Evolutionary conservation across 2,113 vertebrate species (phyloP), one percentile per base, ranked within the genome.

Genomic region (Oreocharis arfaki): DNA sequence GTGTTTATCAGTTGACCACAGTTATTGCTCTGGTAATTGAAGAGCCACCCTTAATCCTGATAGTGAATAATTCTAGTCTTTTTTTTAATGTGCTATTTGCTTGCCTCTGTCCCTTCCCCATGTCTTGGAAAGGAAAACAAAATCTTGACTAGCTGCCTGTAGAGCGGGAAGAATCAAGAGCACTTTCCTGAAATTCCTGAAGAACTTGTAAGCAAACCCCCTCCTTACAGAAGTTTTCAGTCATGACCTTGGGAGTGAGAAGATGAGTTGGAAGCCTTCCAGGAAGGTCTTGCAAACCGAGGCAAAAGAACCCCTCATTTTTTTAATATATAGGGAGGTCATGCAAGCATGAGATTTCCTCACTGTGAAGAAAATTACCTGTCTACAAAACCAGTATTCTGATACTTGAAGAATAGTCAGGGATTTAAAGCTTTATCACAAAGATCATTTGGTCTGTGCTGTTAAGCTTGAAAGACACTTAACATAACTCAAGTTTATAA

Each of bases 301-400:
- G 4, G 14, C 9, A 49, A 67, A 77, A 73, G 10, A 6, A 7
- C 6, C 3, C 3, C 4, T 53, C 0, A 0, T 57, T 56, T 94
- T 64, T 87, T 26, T 89, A 75, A 67, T 84, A 37, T 26, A 47
- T 32, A 60, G 9, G 21, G 92, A 89, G 47, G 35, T 78, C 64
- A 84, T 16, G 60, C 47, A 95, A 89, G 68, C 19, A 37, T 91
- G 77, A 91, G 22, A 37, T 75, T 78, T 94, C 65, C 56, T 90
- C 49, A 68, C 53, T 52, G n/a, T 70, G 37, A 32, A 91, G 74
- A 94, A 91, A 94, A 91, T 89, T 87, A 82, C 41, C 57, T 91
- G 65, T 65, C 77, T 52, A 53, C 14, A 70, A 91, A 79, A 81
- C 10, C 10, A 81, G 37, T 56, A 52, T 64, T 80, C 41, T 52